Evolutionary conservation across 2,797 vertebrate genomes (phyloP).

Genomic region (Oryzias sinensis): DNA sequence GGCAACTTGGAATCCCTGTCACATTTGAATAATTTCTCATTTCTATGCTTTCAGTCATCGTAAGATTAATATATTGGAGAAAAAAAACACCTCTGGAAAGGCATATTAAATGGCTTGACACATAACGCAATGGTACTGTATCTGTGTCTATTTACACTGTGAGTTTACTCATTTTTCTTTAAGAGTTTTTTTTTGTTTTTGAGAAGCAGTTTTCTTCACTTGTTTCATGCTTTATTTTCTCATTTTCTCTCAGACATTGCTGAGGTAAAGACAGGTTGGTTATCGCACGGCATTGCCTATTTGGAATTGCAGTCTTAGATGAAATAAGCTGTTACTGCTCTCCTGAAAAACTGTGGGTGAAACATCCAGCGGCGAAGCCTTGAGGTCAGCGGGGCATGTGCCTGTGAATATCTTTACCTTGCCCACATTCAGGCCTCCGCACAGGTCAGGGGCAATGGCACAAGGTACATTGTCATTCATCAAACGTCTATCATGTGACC

Average conservation of each 20-base stretch:
- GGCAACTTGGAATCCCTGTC: conserved; percentile 30
- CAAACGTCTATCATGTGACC: no score
- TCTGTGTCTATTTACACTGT: conserved; percentile 6
- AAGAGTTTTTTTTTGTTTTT: conserved; percentile 11
- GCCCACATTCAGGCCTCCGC: conserved; percentile 16
- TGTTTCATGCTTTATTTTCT: background rate
- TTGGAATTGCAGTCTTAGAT: conserved; percentile 42
- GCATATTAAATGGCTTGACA: conserved; percentile 33
- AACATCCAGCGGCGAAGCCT: conserved; percentile 54
- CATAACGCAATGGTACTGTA: conserved; percentile 23
- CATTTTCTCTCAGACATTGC: conserved; percentile 5
- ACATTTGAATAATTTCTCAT: conserved; percentile 74
- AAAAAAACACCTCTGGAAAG: conserved; percentile 17
- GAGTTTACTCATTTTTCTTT: conserved; percentile 12
- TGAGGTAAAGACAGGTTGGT: conserved; percentile 21
- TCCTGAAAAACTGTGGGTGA: conserved; percentile 46
- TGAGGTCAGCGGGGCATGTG: conserved; percentile 31
- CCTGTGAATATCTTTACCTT: conserved; percentile 44
- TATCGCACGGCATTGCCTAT: conserved; percentile 31
- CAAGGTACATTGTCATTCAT: conserved; percentile 3
- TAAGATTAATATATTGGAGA: conserved; percentile 29
- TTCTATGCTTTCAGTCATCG: conserved; percentile 66
- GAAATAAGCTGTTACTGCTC: conserved; percentile 60
- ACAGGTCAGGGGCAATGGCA: conserved; percentile 13
- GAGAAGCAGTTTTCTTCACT: conserved; percentile 5